Percentiles rank a stretch among this genome's conserved stretches.
Conservation (phyloP, 2,888 invertebrate species). For the Encarsia formosa region DNA sequence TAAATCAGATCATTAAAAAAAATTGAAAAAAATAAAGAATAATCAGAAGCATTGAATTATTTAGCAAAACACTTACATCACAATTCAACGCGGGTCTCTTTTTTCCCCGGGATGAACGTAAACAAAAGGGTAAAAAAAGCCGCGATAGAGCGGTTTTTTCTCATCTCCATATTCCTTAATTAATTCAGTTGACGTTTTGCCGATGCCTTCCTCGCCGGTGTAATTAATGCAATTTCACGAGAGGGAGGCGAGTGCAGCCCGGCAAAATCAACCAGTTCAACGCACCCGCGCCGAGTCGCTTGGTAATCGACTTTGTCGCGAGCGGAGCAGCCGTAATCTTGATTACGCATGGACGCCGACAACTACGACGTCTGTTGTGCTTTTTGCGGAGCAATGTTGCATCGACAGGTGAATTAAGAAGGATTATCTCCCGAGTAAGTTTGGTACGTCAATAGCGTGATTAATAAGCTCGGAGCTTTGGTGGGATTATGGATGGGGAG, state of each 20-base stretch:
- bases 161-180: slow-evolving; percentile 16
- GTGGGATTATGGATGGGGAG: no score
- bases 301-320: no score
- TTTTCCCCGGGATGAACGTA: neutral
- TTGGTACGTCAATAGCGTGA: no score
- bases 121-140: neutral
- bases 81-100: no score
- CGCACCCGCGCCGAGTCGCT: slow-evolving; percentile 1
- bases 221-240: slow-evolving; percentile 24
- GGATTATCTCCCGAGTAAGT: no score
- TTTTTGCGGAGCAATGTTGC: slow-evolving; percentile 3
- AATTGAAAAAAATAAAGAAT: no score
- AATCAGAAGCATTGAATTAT: no score
- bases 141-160: neutral
- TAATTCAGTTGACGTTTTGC: slow-evolving; percentile 25
- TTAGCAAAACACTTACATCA: no score
- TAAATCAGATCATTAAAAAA: no score
- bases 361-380: slow-evolving; percentile 21
- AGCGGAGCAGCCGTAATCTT: no score
- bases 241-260: neutral
- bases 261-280: slow-evolving; percentile 19
- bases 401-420: slow-evolving; percentile 19
- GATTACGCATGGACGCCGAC: no score
- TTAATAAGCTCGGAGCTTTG: no score
- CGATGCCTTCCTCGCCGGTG: slow-evolving; percentile 17